Evolutionary conservation across 2,113 vertebrate species (phyloP).

Genomic region (Phyllostomus hastatus): DNA sequence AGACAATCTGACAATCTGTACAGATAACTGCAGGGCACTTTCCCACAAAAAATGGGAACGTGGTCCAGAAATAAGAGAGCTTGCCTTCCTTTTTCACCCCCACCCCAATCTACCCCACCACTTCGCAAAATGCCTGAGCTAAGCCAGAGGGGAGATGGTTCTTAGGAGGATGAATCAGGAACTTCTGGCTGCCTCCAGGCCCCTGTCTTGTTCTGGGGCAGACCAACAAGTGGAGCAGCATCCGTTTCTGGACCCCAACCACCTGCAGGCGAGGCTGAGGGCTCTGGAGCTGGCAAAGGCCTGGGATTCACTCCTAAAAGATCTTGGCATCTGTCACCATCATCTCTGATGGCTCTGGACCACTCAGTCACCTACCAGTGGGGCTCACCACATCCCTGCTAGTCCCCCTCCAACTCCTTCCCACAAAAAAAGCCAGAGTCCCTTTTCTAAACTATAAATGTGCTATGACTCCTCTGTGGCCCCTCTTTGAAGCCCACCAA

Average conservation of each 20-base stretch:
- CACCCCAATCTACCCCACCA: neutral
- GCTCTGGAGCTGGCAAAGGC: neutral
- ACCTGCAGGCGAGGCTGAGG: neutral
- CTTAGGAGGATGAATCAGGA: neutral
- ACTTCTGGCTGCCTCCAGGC: too few species aligned
- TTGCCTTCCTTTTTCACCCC: neutral
- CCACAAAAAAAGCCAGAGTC: neutral
- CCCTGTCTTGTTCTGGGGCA: neutral
- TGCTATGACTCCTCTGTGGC: neutral
- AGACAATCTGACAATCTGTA: conserved; percentile 4
- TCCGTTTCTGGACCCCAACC: neutral
- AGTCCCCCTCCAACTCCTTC: neutral
- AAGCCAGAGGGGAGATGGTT: neutral
- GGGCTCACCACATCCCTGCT: neutral
- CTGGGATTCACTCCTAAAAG: neutral
- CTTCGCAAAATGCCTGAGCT: neutral
- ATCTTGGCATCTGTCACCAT: neutral
- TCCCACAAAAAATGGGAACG: conserved; percentile 12
- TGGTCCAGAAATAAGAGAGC: conserved; percentile 58
- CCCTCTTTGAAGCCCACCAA: neutral
- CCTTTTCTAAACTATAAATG: neutral
- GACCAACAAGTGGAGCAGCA: neutral
- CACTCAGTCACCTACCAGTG: neutral
- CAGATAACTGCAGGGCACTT: conserved; percentile 54
- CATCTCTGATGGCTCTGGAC: neutral